Evolutionary conservation across 2,113 vertebrate species (phyloP).

Genomic region (Seriola dumerili): DNA sequence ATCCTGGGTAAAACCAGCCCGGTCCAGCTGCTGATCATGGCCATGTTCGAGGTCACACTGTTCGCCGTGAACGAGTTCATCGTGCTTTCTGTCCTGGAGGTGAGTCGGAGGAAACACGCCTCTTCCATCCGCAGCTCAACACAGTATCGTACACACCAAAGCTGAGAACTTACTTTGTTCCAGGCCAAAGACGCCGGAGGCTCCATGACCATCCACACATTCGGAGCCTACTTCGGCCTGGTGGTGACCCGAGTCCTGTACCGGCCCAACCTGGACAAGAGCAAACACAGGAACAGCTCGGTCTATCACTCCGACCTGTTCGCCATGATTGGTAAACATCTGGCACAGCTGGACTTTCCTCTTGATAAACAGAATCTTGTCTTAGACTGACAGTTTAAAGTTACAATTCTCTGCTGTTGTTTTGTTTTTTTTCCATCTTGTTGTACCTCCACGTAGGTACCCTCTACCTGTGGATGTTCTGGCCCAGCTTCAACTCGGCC

Average conservation of each 20-base stretch:
- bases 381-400: too few species aligned
- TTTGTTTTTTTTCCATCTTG: not conserved
- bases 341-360: too few species aligned
- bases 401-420: too few species aligned
- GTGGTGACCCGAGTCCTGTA: conserved; percentile 88
- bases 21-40: conserved; percentile 89
- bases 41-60: conserved; percentile 88
- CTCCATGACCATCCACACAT: conserved; percentile 94
- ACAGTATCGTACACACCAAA: not conserved
- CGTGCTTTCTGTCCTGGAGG: conserved; percentile 85
- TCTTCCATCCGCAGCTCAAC: not conserved
- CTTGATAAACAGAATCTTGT: too few species aligned
- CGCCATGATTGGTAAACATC: conserved; percentile 89
- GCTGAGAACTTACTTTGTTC: not conserved
- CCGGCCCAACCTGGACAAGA: conserved; percentile 82
- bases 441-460: conserved; percentile 83
- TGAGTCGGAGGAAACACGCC: conserved; percentile 71
- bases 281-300: conserved; percentile 80
- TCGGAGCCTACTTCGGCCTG: conserved; percentile 94
- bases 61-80: conserved; percentile 90
- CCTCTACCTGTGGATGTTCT: conserved; percentile 96
- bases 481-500: conserved; percentile 94
- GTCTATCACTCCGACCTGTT: conserved; percentile 89
- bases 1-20: conserved; percentile 91
- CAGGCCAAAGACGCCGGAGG: conserved; percentile 92